phyloP scores from a whole-genome alignment of 1,140 invertebrate species.

The Bombus picipes region DNA sequence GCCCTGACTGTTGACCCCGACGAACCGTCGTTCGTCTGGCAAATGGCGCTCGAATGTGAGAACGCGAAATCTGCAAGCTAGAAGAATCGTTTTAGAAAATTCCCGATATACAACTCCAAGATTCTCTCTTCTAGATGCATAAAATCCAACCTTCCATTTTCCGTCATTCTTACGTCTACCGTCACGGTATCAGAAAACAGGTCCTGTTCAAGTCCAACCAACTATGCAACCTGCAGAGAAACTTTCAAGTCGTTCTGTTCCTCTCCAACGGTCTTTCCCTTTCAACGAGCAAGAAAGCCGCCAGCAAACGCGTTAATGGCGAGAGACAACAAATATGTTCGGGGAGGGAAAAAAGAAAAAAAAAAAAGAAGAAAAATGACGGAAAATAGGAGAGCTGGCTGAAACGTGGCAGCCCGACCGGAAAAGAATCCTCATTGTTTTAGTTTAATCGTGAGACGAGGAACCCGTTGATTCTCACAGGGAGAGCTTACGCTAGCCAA shows the following conservation, averaged over 20 bases:
- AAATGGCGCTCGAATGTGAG: background rate
- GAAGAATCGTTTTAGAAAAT: background rate
- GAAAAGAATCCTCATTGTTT: slow-evolving; percentile 61
- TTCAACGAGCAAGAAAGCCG: slow-evolving; percentile 7
- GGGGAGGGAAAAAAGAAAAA: background rate
- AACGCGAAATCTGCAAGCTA: background rate
- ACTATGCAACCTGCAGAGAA: background rate
- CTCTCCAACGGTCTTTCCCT: background rate
- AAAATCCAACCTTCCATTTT: background rate
- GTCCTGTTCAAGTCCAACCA: background rate
- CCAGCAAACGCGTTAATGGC: slow-evolving; percentile 2
- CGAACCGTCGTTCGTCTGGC: background rate
- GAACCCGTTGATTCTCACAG: slow-evolving; percentile 72
- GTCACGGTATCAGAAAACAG: background rate
- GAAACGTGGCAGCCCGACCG: background rate
- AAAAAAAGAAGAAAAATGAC: background rate
- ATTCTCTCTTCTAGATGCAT: background rate
- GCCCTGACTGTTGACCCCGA: slow-evolving; percentile 45
- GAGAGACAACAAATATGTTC: background rate
- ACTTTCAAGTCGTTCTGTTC: background rate
- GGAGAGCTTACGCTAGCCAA: slow-evolving; percentile 56
- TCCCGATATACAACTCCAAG: background rate
- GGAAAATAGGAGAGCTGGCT: slow-evolving; percentile 11
- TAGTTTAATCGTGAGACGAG: slow-evolving; percentile 47
- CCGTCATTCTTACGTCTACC: background rate